Evolutionary conservation across 2,888 invertebrate genomes (phyloP).

Genomic region (Ditula angustiorana): DNA sequence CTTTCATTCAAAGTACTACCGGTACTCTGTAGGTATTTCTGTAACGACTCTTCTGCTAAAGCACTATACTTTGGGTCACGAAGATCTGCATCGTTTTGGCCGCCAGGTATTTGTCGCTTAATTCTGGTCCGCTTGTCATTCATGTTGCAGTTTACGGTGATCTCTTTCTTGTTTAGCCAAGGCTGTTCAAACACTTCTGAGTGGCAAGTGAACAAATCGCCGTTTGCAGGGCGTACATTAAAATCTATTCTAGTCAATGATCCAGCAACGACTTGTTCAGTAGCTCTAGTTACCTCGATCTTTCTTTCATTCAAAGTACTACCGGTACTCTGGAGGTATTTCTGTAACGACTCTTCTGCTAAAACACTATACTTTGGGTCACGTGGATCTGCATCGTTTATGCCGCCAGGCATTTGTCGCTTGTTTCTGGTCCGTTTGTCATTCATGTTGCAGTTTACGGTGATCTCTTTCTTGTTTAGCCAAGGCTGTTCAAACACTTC

Average conservation of each 20-base stretch:
- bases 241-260: conserved; percentile 67
- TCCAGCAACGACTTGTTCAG: conserved; percentile 74
- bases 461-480: conserved; percentile 54
- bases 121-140: not conserved
- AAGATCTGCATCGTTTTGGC: conserved; percentile 41
- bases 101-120: conserved; percentile 19
- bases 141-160: conserved; percentile 39
- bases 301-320: conserved; percentile 38
- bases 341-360: conserved; percentile 36
- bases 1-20: conserved; percentile 38
- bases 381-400: not conserved
- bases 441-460: conserved; percentile 45
- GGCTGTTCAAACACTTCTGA: conserved; percentile 40
- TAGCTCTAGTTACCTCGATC: conserved; percentile 59
- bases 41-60: conserved; percentile 51
- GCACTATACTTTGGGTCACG: conserved; percentile 47
- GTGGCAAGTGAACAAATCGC: conserved; percentile 35
- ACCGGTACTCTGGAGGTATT: conserved; percentile 17
- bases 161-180: conserved; percentile 44
- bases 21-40: conserved; percentile 45
- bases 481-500: conserved; percentile 46
- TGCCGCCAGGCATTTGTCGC: conserved; percentile 43
- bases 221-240: not conserved
- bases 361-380: conserved; percentile 25
- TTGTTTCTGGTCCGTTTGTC: conserved; percentile 31